Percentiles rank a stretch among this genome's conserved stretches.
These are phyloP conservation scores for Gari tellinella DNA, from an alignment of 2,888 invertebrate species.

Conservation along the genomic window DNA sequence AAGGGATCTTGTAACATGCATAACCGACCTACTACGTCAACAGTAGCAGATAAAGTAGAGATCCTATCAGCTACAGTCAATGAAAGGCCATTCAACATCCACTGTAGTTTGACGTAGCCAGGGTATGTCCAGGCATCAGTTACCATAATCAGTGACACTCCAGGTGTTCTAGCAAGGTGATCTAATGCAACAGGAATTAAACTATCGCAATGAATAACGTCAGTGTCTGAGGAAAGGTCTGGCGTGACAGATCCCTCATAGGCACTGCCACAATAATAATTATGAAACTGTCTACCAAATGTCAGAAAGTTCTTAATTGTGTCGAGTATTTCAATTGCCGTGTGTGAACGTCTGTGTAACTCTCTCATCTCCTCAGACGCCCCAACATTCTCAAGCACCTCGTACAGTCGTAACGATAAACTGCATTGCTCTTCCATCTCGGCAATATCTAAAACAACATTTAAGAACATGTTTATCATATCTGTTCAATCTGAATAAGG, in stretches of 20 bases:
- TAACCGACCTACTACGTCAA: too few species aligned
- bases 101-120: constrained; percentile 13
- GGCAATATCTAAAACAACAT: too few species aligned
- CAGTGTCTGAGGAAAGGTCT: constrained; percentile 2
- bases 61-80: background rate
- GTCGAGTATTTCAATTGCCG: background rate
- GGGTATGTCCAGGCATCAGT: constrained; percentile 7
- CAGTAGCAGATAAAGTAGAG: too few species aligned
- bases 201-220: background rate
- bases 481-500: too few species aligned
- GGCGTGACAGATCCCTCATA: constrained; percentile 10
- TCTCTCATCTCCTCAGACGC: background rate
- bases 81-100: background rate
- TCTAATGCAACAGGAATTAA: background rate
- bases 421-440: too few species aligned
- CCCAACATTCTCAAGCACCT: constrained; percentile 3
- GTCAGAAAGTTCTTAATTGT: background rate
- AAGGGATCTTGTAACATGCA: too few species aligned
- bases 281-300: background rate
- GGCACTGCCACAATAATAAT: background rate
- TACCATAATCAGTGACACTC: background rate
- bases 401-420: constrained; percentile 2
- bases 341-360: background rate
- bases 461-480: too few species aligned
- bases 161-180: background rate